Evolutionary conservation across 2,888 invertebrate genomes (phyloP).

Genomic region (Gymnocheta viridis): DNA sequence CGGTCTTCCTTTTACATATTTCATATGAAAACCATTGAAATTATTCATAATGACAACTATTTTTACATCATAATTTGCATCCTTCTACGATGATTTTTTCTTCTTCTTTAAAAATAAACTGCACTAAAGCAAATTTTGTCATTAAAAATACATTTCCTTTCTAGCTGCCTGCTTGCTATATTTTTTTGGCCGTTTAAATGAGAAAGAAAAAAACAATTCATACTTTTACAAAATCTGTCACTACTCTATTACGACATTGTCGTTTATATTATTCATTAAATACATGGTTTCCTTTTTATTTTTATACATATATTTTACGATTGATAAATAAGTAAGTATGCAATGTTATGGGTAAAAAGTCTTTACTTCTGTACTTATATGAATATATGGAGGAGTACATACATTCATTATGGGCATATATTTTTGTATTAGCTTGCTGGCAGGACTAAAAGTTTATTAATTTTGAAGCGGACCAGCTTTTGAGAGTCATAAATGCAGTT

Average conservation of each 20-base stretch:
- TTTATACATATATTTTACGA: slow-evolving; percentile 19
- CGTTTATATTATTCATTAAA: slow-evolving; percentile 55
- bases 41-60: slow-evolving; percentile 29
- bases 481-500: too few species aligned
- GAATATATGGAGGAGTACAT: background rate
- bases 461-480: too few species aligned
- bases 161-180: slow-evolving; percentile 1
- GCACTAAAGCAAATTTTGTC: slow-evolving; percentile 34
- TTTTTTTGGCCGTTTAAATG: slow-evolving; percentile 17
- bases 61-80: background rate
- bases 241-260: slow-evolving; percentile 37
- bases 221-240: slow-evolving; percentile 39
- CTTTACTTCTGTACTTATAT: background rate
- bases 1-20: background rate
- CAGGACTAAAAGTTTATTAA: too few species aligned
- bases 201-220: background rate
- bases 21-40: background rate
- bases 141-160: slow-evolving; percentile 24
- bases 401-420: background rate
- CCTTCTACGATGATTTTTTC: background rate
- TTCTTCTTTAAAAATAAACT: background rate
- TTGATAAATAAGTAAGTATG: slow-evolving; percentile 3
- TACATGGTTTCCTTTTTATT: slow-evolving; percentile 35
- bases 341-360: background rate
- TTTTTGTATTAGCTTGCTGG: too few species aligned